phyloP scores from a whole-genome alignment of 1,140 invertebrate genomes.

The Stenopsyche tienmushanensis region DNA sequence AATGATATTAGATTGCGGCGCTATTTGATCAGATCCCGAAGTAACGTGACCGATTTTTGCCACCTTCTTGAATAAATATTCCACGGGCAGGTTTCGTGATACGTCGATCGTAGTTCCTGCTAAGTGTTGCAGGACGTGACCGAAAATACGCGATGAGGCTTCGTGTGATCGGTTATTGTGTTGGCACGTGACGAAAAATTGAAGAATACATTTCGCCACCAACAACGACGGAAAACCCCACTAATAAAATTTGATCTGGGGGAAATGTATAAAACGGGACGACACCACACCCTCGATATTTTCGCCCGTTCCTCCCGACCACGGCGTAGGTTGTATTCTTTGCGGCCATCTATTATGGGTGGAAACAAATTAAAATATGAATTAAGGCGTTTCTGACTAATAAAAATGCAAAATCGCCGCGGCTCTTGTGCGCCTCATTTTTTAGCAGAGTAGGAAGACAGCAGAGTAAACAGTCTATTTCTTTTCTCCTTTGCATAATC shows the following conservation, averaged over 20 bases:
- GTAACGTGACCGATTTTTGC: neutral
- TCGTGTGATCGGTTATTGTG: neutral
- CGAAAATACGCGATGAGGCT: conserved; percentile 13
- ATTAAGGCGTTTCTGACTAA: neutral
- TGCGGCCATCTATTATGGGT: too few species aligned
- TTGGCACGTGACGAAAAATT: conserved; percentile 17
- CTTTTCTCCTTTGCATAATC: conserved; percentile 17
- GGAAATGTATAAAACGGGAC: neutral
- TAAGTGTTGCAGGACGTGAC: conserved; percentile 21
- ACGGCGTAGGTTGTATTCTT: too few species aligned
- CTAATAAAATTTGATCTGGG: neutral
- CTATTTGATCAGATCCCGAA: neutral
- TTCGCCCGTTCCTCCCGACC: neutral
- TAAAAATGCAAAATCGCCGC: neutral
- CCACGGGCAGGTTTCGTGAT: conserved; percentile 6
- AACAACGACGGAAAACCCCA: neutral
- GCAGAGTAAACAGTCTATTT: conserved; percentile 10
- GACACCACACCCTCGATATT: neutral
- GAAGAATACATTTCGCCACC: neutral
- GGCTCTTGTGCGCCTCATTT: neutral
- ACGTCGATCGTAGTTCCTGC: conserved; percentile 4
- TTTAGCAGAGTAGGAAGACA: neutral
- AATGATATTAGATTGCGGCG: neutral
- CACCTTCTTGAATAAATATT: conserved; percentile 12
- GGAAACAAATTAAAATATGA: neutral